A percentile compares a stretch with the other conserved stretches of the same genome.
Evolutionary conservation across 1,140 invertebrate genomes (phyloP).

Genomic region (Brachionus asplanchnoidis): DNA sequence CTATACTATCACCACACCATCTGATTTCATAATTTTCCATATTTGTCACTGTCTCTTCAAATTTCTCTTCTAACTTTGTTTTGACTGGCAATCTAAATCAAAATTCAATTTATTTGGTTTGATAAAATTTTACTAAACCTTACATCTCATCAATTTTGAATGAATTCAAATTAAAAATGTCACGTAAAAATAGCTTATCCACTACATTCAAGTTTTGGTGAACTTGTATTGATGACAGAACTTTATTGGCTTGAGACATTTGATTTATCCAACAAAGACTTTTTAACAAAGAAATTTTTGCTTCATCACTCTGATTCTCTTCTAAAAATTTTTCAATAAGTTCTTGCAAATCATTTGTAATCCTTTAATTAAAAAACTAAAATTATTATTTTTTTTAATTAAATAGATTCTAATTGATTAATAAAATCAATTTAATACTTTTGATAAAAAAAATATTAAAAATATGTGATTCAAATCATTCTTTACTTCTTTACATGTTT

Average conservation of each 20-base stretch:
- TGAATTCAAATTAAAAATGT: background rate
- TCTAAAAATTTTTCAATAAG: background rate
- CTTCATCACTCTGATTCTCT: background rate
- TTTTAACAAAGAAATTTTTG: background rate
- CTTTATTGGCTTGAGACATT: background rate
- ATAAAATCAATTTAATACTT: background rate
- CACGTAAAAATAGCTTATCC: background rate
- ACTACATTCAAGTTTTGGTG: background rate
- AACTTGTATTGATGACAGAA: background rate
- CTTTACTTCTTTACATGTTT: too few relatives aligned
- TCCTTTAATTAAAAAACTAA: background rate
- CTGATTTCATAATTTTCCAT: background rate
- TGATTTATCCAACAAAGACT: background rate
- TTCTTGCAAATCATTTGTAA: background rate
- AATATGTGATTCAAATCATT: too few relatives aligned
- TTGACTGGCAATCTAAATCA: background rate
- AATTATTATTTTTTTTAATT: too few relatives aligned
- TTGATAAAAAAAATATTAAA: background rate
- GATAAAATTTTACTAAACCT: too few relatives aligned
- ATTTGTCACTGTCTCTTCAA: background rate
- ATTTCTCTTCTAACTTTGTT: background rate
- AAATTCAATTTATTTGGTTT: background rate
- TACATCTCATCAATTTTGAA: conserved; percentile 3
- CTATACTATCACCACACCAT: background rate
- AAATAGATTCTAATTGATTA: too few relatives aligned